Percentiles rank a stretch among this genome's conserved stretches.
These are phyloP conservation scores for Ophion costatus DNA, from an alignment of 2,888 invertebrate species.

Conservation along the genomic window DNA sequence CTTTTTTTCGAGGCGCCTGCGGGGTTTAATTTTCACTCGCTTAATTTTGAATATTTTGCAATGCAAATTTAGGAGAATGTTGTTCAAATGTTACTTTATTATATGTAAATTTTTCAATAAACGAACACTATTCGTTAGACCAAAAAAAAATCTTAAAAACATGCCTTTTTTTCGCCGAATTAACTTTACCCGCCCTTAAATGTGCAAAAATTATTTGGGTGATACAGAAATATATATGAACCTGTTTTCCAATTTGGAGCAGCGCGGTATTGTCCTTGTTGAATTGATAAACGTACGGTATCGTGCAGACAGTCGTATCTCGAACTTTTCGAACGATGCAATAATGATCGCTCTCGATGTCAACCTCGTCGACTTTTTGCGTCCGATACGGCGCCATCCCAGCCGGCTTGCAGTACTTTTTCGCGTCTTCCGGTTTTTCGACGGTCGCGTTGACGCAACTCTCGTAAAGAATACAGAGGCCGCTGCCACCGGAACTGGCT, in stretches of 20 bases:
- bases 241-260: slow-evolving; percentile 73
- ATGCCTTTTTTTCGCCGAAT: too few species aligned
- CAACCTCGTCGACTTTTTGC: slow-evolving; percentile 64
- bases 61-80: too few species aligned
- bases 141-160: too few species aligned
- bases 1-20: too few species aligned
- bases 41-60: too few species aligned
- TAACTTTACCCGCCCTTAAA: too few species aligned
- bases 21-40: too few species aligned
- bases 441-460: slow-evolving; percentile 75
- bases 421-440: slow-evolving; percentile 64
- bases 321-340: slow-evolving; percentile 69
- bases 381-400: slow-evolving; percentile 66
- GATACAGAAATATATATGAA: slow-evolving; percentile 32
- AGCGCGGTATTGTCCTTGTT: slow-evolving; percentile 70
- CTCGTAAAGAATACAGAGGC: slow-evolving; percentile 73
- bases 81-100: too few species aligned
- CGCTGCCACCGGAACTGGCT: slow-evolving; percentile 71
- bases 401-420: slow-evolving; percentile 70
- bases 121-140: too few species aligned
- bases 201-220: neutral
- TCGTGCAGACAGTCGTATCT: slow-evolving; percentile 67
- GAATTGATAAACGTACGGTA: slow-evolving; percentile 74
- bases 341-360: slow-evolving; percentile 71
- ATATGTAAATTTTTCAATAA: too few species aligned